Base-by-base conservation (phyloP, 2,113 vertebrate species). In the Gobio gobio region DNA sequence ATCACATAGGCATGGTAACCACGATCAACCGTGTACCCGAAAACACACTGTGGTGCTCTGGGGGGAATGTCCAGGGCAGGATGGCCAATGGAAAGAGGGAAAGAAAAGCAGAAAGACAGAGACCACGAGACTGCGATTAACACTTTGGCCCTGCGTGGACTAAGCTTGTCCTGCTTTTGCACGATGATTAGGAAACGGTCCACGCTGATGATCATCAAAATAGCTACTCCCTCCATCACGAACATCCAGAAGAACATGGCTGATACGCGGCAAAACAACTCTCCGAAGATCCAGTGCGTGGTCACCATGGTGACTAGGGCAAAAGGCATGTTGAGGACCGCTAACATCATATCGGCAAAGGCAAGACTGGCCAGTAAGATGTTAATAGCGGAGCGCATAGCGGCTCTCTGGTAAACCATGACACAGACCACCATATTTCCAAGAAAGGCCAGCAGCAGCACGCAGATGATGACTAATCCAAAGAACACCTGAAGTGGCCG, bases 201-300 rank as follows among this genome's bases (percentile, higher is more conserved):
- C 2, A 99, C 96, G 89, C 97, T 99, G 94, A 99, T 99, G 87
- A 98, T 98, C 82, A 99, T 96, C 92, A 99, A 94, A 89, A 99
- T 95, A 14, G 96, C 97, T 83, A 97, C 96, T 1, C 97, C 97
- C 79, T 99, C 97, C 74, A 97, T 96, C 83, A 97, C 95, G 85
- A 99, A 98, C 84, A 99, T 93, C 97, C 98, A 99, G 85, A 99
- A 98, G 80, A 99, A 94, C 98, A 98, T 98, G 89, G 98, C 97
- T 1, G 97, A 99, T 0, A 98, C 90, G 56, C 97, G 95, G 88
- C 98, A 99, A 88, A 99, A 97, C 29, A 92, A 85, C 51, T 96
- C 96, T 77, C 98, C 97, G 47, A 99, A 99, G 91, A 98, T 95
- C 98, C 98, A 99, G 2, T 82, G 91, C 6, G 96, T 97, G 79